phyloP scores from a whole-genome alignment of 2,113 vertebrate genomes.

The Deroptyus accipitrinus region DNA sequence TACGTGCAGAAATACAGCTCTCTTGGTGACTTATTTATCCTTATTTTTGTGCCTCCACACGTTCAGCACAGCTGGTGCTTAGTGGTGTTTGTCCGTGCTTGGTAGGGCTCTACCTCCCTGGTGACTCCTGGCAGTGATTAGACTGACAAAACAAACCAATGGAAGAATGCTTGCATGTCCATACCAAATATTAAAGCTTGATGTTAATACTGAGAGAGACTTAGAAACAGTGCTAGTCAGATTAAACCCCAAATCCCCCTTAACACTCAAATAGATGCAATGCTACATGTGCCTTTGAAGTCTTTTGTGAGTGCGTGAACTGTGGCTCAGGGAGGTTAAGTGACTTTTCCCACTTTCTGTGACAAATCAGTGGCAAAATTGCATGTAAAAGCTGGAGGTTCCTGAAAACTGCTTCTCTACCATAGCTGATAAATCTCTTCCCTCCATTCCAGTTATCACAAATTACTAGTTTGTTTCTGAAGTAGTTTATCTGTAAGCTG shows the following conservation, averaged over 20 bases:
- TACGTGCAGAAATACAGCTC: conserved; percentile 44
- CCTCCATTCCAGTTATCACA: neutral
- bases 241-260: neutral
- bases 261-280: neutral
- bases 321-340: neutral
- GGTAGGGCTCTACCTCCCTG: neutral
- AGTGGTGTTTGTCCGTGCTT: neutral
- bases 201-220: neutral
- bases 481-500: neutral
- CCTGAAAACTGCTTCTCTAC: neutral
- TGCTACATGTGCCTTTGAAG: neutral
- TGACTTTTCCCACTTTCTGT: neutral
- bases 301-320: neutral
- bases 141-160: neutral
- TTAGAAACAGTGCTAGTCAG: neutral
- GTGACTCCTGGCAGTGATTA: neutral
- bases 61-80: neutral
- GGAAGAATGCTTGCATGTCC: neutral
- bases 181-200: neutral
- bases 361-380: neutral
- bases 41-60: neutral
- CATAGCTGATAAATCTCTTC: neutral
- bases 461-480: neutral
- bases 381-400: neutral
- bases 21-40: neutral